phyloP scores from a whole-genome alignment of 2,888 invertebrate genomes.

The Volucella bombylans region DNA sequence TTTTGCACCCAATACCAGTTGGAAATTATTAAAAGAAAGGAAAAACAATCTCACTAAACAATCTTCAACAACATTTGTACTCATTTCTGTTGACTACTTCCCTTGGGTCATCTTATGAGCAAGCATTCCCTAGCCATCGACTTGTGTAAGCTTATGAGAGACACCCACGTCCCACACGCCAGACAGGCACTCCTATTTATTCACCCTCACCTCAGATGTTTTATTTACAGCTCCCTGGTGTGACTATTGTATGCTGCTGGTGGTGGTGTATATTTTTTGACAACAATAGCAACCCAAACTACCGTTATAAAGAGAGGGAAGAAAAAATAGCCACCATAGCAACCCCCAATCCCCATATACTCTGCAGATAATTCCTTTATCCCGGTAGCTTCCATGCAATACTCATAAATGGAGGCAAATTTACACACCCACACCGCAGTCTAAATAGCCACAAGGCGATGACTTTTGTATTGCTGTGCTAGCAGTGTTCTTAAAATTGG shows the following conservation, averaged over 20 bases:
- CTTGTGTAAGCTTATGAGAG: conserved; percentile 45
- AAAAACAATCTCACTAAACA: conserved; percentile 55
- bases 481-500: conserved; percentile 59
- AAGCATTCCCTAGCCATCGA: conserved; percentile 51
- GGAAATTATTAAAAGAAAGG: conserved; percentile 24
- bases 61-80: conserved; percentile 54
- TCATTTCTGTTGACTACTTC: conserved; percentile 64
- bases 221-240: conserved; percentile 63
- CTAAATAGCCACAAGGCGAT: conserved; percentile 61
- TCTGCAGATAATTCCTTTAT: conserved; percentile 36
- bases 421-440: conserved; percentile 37
- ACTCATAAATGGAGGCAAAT: conserved; percentile 47
- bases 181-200: conserved; percentile 11
- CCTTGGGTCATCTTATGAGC: conserved; percentile 67
- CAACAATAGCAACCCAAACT: conserved; percentile 42
- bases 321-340: conserved; percentile 24
- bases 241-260: conserved; percentile 40
- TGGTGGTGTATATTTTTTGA: conserved; percentile 20
- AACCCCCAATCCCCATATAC: conserved; percentile 2
- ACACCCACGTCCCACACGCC: conserved; percentile 29
- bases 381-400: conserved; percentile 25
- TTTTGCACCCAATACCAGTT: not conserved
- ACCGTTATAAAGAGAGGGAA: not conserved
- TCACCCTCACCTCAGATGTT: conserved; percentile 39
- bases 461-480: conserved; percentile 45